Percentiles rank a stretch among this genome's conserved stretches.
Evolutionary conservation across 2,888 invertebrate species (phyloP).

Genomic region (Andrena dorsata): DNA sequence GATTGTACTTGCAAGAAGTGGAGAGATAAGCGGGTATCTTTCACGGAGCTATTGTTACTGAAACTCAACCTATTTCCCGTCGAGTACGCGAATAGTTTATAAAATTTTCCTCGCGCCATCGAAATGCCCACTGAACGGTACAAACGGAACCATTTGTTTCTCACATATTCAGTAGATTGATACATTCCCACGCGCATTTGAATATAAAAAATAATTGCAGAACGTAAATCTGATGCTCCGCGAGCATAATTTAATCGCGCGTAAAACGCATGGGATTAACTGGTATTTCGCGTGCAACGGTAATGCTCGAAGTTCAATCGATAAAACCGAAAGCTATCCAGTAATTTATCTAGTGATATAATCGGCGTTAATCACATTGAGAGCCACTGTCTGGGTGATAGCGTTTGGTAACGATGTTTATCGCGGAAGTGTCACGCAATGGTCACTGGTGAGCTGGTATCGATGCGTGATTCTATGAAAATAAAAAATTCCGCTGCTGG

Average conservation of each 20-base stretch:
- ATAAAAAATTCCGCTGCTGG: background rate
- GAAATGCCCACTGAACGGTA: too few species aligned
- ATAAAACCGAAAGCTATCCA: background rate
- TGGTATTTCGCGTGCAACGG: too few species aligned
- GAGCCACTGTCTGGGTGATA: slow-evolving; percentile 13
- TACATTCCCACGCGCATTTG: too few species aligned
- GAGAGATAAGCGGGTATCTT: slow-evolving; percentile 31
- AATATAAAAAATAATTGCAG: too few species aligned
- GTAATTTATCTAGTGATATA: slow-evolving; percentile 12
- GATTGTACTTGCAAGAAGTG: slow-evolving; percentile 34
- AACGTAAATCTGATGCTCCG: too few species aligned
- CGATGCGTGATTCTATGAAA: background rate
- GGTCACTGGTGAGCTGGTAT: background rate
- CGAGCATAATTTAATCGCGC: too few species aligned
- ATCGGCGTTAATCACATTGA: slow-evolving; percentile 2
- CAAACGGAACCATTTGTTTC: too few species aligned
- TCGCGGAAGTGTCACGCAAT: slow-evolving; percentile 24
- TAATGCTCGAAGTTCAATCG: too few species aligned
- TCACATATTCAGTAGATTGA: too few species aligned
- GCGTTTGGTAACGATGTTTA: slow-evolving; percentile 9
- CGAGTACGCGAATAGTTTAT: background rate
- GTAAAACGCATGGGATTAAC: too few species aligned
- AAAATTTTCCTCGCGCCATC: background rate
- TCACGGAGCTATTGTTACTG: slow-evolving; percentile 23
- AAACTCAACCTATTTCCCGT: background rate